These are phyloP conservation scores for Aurelia sp. DNA, from an alignment of 30 jellyfish, hydroid and myxozoan species.

Conservation along the genomic window DNA sequence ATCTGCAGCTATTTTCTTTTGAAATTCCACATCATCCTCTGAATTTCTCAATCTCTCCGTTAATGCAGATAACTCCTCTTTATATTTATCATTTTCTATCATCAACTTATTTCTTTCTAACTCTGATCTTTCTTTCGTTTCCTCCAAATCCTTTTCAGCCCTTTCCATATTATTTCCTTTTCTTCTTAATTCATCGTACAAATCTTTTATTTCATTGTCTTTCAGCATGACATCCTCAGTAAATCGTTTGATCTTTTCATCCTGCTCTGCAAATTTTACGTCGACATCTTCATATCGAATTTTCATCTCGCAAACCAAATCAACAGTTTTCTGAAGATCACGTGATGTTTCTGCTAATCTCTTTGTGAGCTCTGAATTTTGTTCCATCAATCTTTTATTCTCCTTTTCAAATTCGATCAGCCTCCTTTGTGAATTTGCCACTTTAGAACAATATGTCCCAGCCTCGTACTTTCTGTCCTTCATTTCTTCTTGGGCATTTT, in stretches of 20 bases:
- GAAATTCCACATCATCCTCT: not conserved
- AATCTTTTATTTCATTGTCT: conserved; percentile 2
- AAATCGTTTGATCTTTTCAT: conserved; percentile 7
- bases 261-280: conserved; percentile 20
- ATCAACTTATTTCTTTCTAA: not conserved
- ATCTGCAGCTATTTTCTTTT: not conserved
- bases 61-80: not conserved
- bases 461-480: conserved; percentile 20
- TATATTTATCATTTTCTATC: not conserved
- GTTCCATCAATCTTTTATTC: conserved; percentile 9
- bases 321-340: conserved; percentile 30
- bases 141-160: not conserved
- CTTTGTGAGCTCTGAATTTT: not conserved
- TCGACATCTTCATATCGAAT: conserved; percentile 41
- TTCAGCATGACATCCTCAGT: not conserved
- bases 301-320: conserved; percentile 15
- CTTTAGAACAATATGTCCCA: not conserved
- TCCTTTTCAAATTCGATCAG: conserved; percentile 11
- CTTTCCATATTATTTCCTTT: not conserved
- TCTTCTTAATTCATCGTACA: not conserved
- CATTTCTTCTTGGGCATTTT: conserved; percentile 5
- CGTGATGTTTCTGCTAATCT: conserved; percentile 8
- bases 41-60: not conserved
- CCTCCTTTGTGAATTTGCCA: conserved; percentile 27
- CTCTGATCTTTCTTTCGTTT: not conserved